Evolutionary conservation across 2,113 vertebrate genomes (phyloP).

Genomic region (Vombatus ursinus): DNA sequence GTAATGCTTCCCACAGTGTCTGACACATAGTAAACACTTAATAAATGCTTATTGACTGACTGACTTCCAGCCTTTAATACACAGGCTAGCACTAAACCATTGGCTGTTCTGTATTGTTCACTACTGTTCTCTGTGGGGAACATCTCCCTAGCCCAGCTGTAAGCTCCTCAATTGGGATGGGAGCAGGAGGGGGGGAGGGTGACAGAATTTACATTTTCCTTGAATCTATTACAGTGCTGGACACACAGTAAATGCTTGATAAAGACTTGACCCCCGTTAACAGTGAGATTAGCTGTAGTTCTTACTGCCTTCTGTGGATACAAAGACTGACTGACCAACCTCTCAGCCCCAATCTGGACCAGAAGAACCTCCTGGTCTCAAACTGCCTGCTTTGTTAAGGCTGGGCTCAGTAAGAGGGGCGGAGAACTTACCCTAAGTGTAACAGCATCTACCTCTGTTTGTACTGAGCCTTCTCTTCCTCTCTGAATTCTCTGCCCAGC

Average conservation of each 20-base stretch:
- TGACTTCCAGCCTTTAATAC: neutral
- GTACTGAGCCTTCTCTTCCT: neutral
- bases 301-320: neutral
- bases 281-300: neutral
- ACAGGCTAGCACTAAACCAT: neutral
- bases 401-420: neutral
- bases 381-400: neutral
- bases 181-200: too few species aligned
- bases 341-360: neutral
- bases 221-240: neutral
- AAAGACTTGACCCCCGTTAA: neutral
- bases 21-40: rapidly evolving
- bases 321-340: neutral
- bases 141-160: neutral
- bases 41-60: neutral
- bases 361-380: neutral
- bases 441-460: neutral
- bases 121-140: neutral
- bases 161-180: neutral
- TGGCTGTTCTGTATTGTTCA: neutral
- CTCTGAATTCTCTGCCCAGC: neutral
- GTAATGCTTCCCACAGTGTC: rapidly evolving
- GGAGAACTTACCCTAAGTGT: neutral
- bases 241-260: neutral
- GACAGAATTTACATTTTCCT: neutral